Base-by-base conservation (phyloP, 2,113 vertebrate genomes). In the Rhodinocichla rosea region DNA sequence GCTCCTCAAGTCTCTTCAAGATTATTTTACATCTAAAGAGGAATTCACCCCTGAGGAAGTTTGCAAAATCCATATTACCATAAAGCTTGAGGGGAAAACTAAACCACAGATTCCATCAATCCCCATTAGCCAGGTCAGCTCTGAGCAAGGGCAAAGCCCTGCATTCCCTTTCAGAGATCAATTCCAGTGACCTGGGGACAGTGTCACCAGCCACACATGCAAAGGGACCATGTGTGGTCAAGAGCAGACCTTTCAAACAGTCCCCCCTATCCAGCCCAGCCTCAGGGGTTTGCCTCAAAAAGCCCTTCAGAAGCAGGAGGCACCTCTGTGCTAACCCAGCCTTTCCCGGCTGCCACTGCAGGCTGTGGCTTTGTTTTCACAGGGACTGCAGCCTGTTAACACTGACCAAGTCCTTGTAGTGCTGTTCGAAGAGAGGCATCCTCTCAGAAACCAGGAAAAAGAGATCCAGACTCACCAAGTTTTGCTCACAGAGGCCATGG, bases 401-500 rank as follows among this genome's bases (percentile, higher is more conserved):
- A 73, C 28, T 16, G 26, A 40, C 18, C 15, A 4, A 9, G 13
- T 30, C 47, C 33, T 26, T 12, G 5, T 4, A 24, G 33, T 28
- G 28, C 56, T 87, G 47, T 0, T 60, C 15, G 65, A 79, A 64
- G 24, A 75, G 27, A 67, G 3, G 13, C 15, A 49, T 7, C 7
- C 24, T 35, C 17, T n/a, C 50, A 42, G 50, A 73, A 82, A 14
- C 1, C n/a, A 62, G 13, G 35, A 47, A 42, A 59, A 49, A 40
- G 1, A 62, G 44, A 85, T 56, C 12, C 52, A 78, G 59, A 98
- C 99, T 98, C 94, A 99, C 99, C 99, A 99, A 96, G 98, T 99
- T 99, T 97, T 99, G 99, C 79, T 99, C 99, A 98, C 99, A 99
- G 97, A 99, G 98, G 88, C 99, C 99, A 9, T 98, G 99, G 97